These are phyloP conservation scores for Neodontobutis hainanensis DNA, from an alignment of 2,113 vertebrate genomes.

Conservation along the genomic window DNA sequence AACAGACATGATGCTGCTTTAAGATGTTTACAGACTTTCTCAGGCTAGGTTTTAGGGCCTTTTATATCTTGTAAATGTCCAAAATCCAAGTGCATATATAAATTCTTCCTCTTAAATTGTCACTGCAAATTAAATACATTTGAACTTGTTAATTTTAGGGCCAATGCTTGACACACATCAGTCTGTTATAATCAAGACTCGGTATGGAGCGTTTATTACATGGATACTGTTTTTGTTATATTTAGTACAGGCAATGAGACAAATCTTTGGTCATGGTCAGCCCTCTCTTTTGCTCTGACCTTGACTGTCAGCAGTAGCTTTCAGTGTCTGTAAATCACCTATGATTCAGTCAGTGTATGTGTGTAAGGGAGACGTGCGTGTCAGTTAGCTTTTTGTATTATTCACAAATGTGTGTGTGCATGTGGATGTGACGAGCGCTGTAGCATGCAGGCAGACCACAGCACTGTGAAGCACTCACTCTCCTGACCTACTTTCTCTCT, in stretches of 20 bases:
- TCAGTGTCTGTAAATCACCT: slow-evolving; percentile 61
- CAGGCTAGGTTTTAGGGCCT: not conserved
- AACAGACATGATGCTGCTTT: not conserved
- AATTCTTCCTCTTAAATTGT: no score
- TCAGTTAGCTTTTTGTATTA: slow-evolving; percentile 38
- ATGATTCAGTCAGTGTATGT: slow-evolving; percentile 14
- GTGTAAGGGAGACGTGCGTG: not conserved
- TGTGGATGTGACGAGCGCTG: slow-evolving; percentile 49
- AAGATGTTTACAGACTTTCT: slow-evolving; percentile 1
- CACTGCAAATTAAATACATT: not conserved
- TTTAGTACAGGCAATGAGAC: slow-evolving; percentile 11
- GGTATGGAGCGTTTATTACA: slow-evolving; percentile 11
- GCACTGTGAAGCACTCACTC: slow-evolving; percentile 55
- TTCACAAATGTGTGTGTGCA: slow-evolving; percentile 40
- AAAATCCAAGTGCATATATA: no score
- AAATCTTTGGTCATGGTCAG: slow-evolving; percentile 31
- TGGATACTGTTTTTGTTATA: slow-evolving; percentile 24
- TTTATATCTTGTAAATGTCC: no score
- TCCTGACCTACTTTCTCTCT: slow-evolving; percentile 74
- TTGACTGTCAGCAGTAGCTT: slow-evolving; percentile 62
- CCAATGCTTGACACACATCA: not conserved
- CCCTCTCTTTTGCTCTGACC: slow-evolving; percentile 4
- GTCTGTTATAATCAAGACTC: slow-evolving; percentile 10
- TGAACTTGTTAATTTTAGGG: not conserved
- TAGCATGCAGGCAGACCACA: slow-evolving; percentile 44